Conservation (phyloP, 2,888 invertebrate species). For the Liopterus haemorrhoidalis region DNA sequence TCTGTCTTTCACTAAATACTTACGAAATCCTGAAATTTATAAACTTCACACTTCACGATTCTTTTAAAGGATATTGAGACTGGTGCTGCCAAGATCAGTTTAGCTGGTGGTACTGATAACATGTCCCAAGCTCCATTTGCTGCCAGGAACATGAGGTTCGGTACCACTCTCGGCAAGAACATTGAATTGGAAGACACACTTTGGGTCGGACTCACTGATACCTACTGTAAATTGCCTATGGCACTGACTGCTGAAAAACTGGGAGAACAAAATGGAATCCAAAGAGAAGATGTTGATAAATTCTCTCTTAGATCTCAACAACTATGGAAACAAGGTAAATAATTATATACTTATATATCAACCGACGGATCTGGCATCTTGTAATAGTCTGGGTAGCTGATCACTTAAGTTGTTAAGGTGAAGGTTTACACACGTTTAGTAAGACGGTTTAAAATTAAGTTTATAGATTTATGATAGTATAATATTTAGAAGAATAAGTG, state of each 20-base stretch:
- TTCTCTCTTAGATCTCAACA: constrained; percentile 82
- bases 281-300: constrained; percentile 75
- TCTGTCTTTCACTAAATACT: neutral
- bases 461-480: too few relatives aligned
- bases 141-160: constrained; percentile 80
- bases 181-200: constrained; percentile 80
- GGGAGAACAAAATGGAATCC: constrained; percentile 75
- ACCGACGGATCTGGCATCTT: too few relatives aligned
- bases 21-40: neutral
- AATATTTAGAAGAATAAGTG: too few relatives aligned
- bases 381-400: too few relatives aligned
- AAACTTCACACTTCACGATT: neutral
- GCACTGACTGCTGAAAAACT: constrained; percentile 92
- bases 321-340: constrained; percentile 76
- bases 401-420: too few relatives aligned
- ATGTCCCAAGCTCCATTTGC: constrained; percentile 92
- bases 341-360: too few relatives aligned
- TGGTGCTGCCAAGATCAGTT: constrained; percentile 76
- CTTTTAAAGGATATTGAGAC: constrained; percentile 70
- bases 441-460: too few relatives aligned
- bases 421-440: too few relatives aligned
- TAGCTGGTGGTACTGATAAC: constrained; percentile 91
- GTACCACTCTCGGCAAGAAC: constrained; percentile 72
- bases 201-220: constrained; percentile 85
- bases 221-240: constrained; percentile 89